phyloP scores from a whole-genome alignment of 2,113 vertebrate genomes.

The Hypomesus transpacificus region DNA sequence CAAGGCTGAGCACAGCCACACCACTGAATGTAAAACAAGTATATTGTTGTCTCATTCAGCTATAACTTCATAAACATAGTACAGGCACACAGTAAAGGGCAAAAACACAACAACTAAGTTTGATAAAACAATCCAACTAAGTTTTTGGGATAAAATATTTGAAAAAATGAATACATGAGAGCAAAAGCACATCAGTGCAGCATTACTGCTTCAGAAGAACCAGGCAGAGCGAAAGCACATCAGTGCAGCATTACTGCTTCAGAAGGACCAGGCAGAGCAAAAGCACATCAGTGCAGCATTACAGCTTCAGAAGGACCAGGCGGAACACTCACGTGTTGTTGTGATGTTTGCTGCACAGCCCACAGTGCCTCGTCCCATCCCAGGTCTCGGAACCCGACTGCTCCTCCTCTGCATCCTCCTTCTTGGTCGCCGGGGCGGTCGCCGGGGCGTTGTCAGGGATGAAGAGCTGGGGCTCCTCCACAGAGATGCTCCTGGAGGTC shows the following conservation, averaged over 20 bases:
- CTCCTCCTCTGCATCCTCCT: slow-evolving; percentile 40
- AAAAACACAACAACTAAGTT: background rate
- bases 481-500: slow-evolving; percentile 81
- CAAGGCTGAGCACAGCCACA: too few species aligned
- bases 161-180: too few species aligned
- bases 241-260: background rate
- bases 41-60: too few species aligned
- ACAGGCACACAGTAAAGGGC: background rate
- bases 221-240: background rate
- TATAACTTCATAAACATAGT: too few species aligned
- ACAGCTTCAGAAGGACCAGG: background rate
- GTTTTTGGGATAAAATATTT: too few species aligned
- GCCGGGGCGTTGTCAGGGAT: slow-evolving; percentile 96
- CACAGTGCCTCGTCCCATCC: slow-evolving; percentile 93
- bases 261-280: background rate
- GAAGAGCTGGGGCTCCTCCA: slow-evolving; percentile 95
- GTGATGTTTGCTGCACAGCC: slow-evolving; percentile 92
- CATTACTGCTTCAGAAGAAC: background rate
- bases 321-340: slow-evolving; percentile 79
- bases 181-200: background rate
- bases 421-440: slow-evolving; percentile 77
- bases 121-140: background rate
- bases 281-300: background rate
- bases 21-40: too few species aligned
- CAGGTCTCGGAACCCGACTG: slow-evolving; percentile 78